Base-by-base conservation (phyloP, 2,797 vertebrate genomes). In the Sebastes dallii region DNA sequence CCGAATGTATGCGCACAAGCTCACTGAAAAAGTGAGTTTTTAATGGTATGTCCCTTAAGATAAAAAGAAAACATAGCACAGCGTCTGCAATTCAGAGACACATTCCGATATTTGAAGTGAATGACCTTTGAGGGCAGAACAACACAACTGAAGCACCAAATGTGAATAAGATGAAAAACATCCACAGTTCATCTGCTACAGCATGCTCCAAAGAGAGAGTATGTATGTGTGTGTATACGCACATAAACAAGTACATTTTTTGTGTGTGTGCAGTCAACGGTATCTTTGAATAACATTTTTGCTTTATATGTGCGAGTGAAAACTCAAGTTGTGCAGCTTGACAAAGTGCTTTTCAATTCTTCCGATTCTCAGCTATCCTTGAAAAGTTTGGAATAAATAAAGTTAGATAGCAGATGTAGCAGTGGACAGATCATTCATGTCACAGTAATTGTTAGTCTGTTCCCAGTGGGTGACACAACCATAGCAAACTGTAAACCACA, bases 401-500 rank as follows among this genome's bases (percentile, higher is more conserved):
- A 60, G 22, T 73, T 20, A 58, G 18, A 75, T 2, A 36, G 30
- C 6, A 58, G 50, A 29, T n/a, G 50, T 29, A 6, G 30, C 50
- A 14, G 58, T 18, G 11, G 18, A 70, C 25, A 46, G 42, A 68
- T 50, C 27, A 50, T 76, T 82, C 32, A 34, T 10, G 8, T 72
- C 66, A 56, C 39, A 62, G 69, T 68, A 46, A 78, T 65, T 67
- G 56, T 58, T 59, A 22, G 42, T 67, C 11, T 73, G 75, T 66
- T 86, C 61, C 59, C 69, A 62, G 50, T 34, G 39, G 18, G 59
- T 72, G 42, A 69, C 68, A 69, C 46, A 70, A 22, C 61, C 62
- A 61, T 39, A 70, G 14, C 42, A 56, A 77, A 78, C 72, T 70
- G 25, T 68, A 76, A 72, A 81, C 52, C 73, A 61, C 73, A 71